phyloP scores from a whole-genome alignment of 2,888 invertebrate genomes.

The Chaitophorus viminalis region DNA sequence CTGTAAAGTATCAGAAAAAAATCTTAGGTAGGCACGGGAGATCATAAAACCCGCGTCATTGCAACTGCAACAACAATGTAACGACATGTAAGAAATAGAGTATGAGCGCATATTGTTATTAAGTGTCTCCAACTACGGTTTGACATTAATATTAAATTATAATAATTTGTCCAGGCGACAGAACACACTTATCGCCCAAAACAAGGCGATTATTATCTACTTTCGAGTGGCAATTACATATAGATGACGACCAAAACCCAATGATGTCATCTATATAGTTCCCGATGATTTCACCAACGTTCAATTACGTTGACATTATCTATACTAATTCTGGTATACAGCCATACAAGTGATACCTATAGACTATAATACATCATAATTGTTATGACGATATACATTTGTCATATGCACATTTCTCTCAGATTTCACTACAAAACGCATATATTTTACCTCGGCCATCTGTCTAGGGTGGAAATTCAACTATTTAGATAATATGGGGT shows the following conservation, averaged over 20 bases:
- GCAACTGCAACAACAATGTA: neutral
- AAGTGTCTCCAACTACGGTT: neutral
- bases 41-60: too few relatives aligned
- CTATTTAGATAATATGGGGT: too few relatives aligned
- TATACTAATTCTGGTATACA: too few relatives aligned
- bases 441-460: neutral
- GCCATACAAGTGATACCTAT: too few relatives aligned
- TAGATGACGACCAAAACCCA: neutral
- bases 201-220: neutral
- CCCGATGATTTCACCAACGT: constrained; percentile 24
- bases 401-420: too few relatives aligned
- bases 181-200: neutral
- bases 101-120: neutral
- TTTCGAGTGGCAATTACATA: neutral
- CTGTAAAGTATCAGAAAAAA: neutral
- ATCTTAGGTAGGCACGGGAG: too few relatives aligned
- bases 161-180: neutral
- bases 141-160: neutral
- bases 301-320: neutral
- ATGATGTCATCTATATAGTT: neutral
- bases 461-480: too few relatives aligned
- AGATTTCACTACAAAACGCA: too few relatives aligned
- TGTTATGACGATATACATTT: too few relatives aligned
- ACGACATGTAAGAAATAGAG: neutral
- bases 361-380: too few relatives aligned